A percentile compares a stretch with the other conserved stretches of the same genome.
Conservation (phyloP, 2,113 vertebrate species). For the mouse (Mus musculus) region GRCm39 chr7:112548001-112548500, state of each 20-base stretch:
- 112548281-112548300: not conserved
- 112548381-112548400: not conserved
- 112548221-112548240: not conserved
- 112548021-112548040: not conserved
- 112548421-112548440: not conserved
- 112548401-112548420: not conserved
- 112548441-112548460: not conserved
- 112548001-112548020: not conserved
- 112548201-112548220: not conserved
- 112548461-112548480: not conserved
- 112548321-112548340: not conserved
- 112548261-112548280: rapidly evolving
- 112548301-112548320: not conserved
- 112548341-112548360: not conserved
- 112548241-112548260: not conserved
- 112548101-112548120: slow-evolving; percentile 4
- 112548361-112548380: not conserved
- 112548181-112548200: not conserved
- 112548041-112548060: too few species aligned
- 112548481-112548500: not conserved
- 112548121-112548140: not conserved
- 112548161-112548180: not conserved
- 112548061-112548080: not conserved
- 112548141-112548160: not conserved
- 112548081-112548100: not conserved